These are phyloP conservation scores for Neofelis nebulosa DNA, from an alignment of 2,113 vertebrate genomes.

Conservation along the genomic window DNA sequence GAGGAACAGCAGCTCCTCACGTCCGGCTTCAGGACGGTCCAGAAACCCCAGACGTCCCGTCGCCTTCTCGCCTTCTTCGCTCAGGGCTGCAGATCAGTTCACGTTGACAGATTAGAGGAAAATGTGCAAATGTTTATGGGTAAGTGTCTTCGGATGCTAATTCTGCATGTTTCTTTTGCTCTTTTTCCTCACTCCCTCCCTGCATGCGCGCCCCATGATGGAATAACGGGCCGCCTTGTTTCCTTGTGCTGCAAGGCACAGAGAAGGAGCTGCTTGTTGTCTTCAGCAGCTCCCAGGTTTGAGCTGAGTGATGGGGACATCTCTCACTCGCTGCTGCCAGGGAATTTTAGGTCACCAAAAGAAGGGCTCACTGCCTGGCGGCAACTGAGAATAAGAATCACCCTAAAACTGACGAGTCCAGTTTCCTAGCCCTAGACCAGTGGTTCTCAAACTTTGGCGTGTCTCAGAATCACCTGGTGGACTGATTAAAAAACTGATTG, in stretches of 20 bases:
- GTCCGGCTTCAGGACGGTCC: constrained; percentile 35
- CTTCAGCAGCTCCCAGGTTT: constrained; percentile 33
- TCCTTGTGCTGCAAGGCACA: constrained; percentile 17
- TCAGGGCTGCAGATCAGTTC: constrained; percentile 53
- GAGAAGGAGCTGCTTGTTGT: constrained; percentile 60
- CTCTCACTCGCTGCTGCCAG: constrained; percentile 29
- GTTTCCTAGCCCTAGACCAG: not conserved
- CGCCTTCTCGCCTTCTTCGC: constrained; percentile 48
- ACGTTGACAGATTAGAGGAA: constrained; percentile 1
- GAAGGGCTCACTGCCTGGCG: constrained; percentile 41
- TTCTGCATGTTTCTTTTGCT: not conserved
- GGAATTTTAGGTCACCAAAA: constrained; percentile 44
- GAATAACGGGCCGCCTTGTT: constrained; percentile 45
- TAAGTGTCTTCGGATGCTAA: constrained; percentile 77
- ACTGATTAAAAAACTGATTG: not conserved
- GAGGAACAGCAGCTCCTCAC: constrained; percentile 1
- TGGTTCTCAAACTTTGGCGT: not conserved
- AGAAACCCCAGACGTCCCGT: constrained; percentile 51
- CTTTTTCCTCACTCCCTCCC: not conserved
- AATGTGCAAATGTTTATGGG: constrained; percentile 64
- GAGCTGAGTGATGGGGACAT: constrained; percentile 1
- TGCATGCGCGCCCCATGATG: not conserved
- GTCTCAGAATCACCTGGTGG: not conserved
- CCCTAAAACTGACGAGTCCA: not conserved
- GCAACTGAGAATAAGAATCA: not conserved